Evolutionary conservation across 2,888 invertebrate species (phyloP).

Genomic region (Pemphredon lugubris): DNA sequence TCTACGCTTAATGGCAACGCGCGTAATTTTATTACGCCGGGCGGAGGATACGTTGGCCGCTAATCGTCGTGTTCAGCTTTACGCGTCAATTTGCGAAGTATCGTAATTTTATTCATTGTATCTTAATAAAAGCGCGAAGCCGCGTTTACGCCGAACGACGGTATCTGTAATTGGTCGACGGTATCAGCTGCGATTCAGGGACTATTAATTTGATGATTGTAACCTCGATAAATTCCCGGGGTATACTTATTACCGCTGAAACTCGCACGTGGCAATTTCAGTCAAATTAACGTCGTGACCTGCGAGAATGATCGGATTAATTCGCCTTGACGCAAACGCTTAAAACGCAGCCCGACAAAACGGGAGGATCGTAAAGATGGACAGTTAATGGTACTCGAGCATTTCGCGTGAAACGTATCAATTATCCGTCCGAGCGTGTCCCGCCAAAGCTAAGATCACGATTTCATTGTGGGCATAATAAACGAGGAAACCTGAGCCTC

Average conservation of each 20-base stretch:
- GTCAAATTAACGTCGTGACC: conserved; percentile 47
- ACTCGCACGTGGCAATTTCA: conserved; percentile 49
- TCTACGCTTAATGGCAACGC: neutral
- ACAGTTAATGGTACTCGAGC: conserved; percentile 38
- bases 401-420: conserved; percentile 31
- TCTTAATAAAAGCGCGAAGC: neutral
- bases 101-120: neutral
- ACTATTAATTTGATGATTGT: conserved; percentile 35
- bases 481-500: too few species aligned
- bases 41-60: neutral
- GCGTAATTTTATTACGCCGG: neutral
- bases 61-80: neutral
- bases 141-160: conserved; percentile 12
- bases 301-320: conserved; percentile 26
- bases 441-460: neutral
- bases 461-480: neutral
- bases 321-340: conserved; percentile 15
- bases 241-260: conserved; percentile 22
- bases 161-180: conserved; percentile 23
- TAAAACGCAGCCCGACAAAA: conserved; percentile 2
- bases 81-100: neutral
- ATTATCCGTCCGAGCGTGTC: conserved; percentile 23
- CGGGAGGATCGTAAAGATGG: conserved; percentile 2
- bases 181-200: conserved; percentile 1
- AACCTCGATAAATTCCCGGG: conserved; percentile 29